A percentile compares a stretch with the other conserved stretches of the same genome.
Evolutionary conservation across 2,888 invertebrate genomes (phyloP).

Genomic region (Brenthis ino): DNA sequence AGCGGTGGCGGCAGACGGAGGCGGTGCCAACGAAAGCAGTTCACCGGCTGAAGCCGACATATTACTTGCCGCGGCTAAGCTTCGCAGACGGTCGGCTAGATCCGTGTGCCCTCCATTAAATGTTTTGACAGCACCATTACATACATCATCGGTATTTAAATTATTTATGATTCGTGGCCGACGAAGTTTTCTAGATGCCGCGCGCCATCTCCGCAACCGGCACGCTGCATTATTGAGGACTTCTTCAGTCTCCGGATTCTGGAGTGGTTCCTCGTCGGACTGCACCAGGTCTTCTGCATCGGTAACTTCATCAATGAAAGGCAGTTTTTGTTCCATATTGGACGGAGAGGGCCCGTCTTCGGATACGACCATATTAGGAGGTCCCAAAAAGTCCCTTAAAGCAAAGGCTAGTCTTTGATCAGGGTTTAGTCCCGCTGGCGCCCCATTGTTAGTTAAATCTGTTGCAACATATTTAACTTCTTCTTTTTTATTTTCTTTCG

Average conservation of each 20-base stretch:
- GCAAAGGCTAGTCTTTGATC: slow-evolving; percentile 69
- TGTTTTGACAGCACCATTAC: slow-evolving; percentile 50
- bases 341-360: slow-evolving; percentile 58
- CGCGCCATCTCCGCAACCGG: slow-evolving; percentile 76
- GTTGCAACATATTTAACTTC: slow-evolving; percentile 52
- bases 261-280: slow-evolving; percentile 64
- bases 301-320: slow-evolving; percentile 68
- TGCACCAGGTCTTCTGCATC: slow-evolving; percentile 54
- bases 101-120: slow-evolving; percentile 68
- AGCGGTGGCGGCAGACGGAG: slow-evolving; percentile 73
- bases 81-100: slow-evolving; percentile 70
- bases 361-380: slow-evolving; percentile 49
- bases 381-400: slow-evolving; percentile 66
- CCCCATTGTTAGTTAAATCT: slow-evolving; percentile 50
- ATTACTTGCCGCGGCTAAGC: slow-evolving; percentile 73
- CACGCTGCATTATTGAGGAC: slow-evolving; percentile 74
- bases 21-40: slow-evolving; percentile 73
- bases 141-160: slow-evolving; percentile 60
- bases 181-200: slow-evolving; percentile 76
- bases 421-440: slow-evolving; percentile 58
- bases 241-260: slow-evolving; percentile 63
- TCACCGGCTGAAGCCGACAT: slow-evolving; percentile 74
- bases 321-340: slow-evolving; percentile 55
- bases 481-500: slow-evolving; percentile 55
- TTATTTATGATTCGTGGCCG: slow-evolving; percentile 77